A percentile compares a stretch with the other conserved stretches of the same genome.
These are phyloP conservation scores for Heliconius himera DNA, from an alignment of 1,140 invertebrate species.

Conservation along the genomic window DNA sequence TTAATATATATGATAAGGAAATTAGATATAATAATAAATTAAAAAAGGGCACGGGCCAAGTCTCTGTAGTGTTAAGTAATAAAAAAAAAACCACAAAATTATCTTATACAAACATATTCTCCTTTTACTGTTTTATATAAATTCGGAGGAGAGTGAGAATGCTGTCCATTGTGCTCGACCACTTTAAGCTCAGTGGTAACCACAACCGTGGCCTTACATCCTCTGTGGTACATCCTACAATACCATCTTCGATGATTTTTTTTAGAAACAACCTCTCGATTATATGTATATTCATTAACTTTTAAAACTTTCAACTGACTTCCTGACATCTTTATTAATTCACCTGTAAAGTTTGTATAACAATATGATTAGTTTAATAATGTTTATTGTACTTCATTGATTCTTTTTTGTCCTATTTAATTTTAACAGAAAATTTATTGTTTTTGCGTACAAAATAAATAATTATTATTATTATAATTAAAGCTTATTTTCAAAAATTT, in stretches of 20 bases:
- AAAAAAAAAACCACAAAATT: neutral
- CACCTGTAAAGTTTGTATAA: slow-evolving; percentile 18
- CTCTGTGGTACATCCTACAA: slow-evolving; percentile 42
- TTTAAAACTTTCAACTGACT: slow-evolving; percentile 12
- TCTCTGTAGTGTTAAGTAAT: too few species aligned
- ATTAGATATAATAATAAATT: too few species aligned
- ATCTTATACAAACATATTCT: neutral
- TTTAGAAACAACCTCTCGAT: slow-evolving; percentile 19
- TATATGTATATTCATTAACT: slow-evolving; percentile 26
- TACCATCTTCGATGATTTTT: slow-evolving; percentile 37
- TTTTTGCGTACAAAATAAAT: too few species aligned
- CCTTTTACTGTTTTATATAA: neutral
- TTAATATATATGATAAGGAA: too few species aligned
- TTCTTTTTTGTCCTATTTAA: too few species aligned
- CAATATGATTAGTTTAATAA: neutral
- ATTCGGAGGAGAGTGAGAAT: neutral
- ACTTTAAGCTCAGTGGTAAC: slow-evolving; percentile 10
- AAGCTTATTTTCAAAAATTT: too few species aligned
- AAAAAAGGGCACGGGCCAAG: too few species aligned
- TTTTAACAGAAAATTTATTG: too few species aligned
- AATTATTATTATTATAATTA: too few species aligned
- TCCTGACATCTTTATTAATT: slow-evolving; percentile 15
- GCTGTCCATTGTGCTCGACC: neutral
- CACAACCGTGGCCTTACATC: slow-evolving; percentile 41
- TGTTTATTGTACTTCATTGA: too few species aligned